These are phyloP conservation scores for Drosophila ficusphila DNA, from an alignment of 1,140 invertebrate species.

Conservation along the genomic window DNA sequence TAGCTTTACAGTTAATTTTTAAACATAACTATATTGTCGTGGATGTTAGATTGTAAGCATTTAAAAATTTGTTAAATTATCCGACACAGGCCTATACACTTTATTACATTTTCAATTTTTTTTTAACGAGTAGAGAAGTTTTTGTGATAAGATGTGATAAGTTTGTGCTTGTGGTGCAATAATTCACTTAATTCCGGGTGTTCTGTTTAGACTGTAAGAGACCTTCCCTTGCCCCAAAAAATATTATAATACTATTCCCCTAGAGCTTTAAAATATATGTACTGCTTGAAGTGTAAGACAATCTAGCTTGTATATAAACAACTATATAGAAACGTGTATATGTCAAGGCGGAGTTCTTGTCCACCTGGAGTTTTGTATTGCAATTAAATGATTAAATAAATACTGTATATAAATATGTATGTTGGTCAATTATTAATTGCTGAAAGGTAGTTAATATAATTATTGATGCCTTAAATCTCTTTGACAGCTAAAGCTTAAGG, in stretches of 20 bases:
- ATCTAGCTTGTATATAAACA: slow-evolving; percentile 2
- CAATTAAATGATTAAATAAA: slow-evolving; percentile 31
- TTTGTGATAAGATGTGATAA: slow-evolving; percentile 71
- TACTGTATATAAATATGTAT: background rate
- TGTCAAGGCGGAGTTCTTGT: slow-evolving; percentile 6
- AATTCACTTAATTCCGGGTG: slow-evolving; percentile 30
- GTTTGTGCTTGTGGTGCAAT: slow-evolving; percentile 6
- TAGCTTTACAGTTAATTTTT: background rate
- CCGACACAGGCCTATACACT: background rate
- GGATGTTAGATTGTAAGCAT: no score
- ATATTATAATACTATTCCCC: background rate
- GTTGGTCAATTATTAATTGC: no score
- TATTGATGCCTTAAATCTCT: background rate
- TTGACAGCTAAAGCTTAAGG: background rate
- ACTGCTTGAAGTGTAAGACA: slow-evolving; percentile 4
- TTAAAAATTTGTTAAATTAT: background rate
- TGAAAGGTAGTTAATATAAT: no score
- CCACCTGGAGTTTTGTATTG: background rate
- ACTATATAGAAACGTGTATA: background rate
- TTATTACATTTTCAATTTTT: background rate
- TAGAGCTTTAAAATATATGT: slow-evolving; percentile 28
- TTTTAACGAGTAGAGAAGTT: slow-evolving; percentile 27
- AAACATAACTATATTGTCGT: no score
- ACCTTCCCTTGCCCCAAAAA: background rate
- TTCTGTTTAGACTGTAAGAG: slow-evolving; percentile 37